These are phyloP conservation scores for Bergia sp. DNA, from an alignment of 92 coral and sea anemone species.

Conservation along the genomic window DNA sequence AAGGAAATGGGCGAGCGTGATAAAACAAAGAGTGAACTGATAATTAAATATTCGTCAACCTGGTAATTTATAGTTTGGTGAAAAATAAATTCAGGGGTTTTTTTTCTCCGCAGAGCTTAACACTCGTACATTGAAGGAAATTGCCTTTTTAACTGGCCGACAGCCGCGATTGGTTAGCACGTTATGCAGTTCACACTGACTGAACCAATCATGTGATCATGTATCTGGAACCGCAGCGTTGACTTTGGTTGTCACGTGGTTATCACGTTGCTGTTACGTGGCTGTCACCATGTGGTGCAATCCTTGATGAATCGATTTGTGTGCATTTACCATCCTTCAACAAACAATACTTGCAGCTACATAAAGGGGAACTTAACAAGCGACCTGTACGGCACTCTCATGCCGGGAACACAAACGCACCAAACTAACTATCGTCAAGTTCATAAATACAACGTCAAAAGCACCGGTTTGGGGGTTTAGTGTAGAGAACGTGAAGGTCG, in stretches of 20 bases:
- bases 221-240: neutral
- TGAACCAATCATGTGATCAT: neutral
- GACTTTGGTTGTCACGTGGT: neutral
- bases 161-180: conserved; percentile 76
- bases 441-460: too few species aligned
- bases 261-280: neutral
- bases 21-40: neutral
- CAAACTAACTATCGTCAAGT: too few species aligned
- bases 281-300: neutral
- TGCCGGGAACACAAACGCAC: too few species aligned
- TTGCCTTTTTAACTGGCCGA: conserved; percentile 77
- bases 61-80: neutral
- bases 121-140: conserved; percentile 68
- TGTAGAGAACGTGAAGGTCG: too few species aligned
- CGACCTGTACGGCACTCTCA: too few species aligned
- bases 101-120: conserved; percentile 57
- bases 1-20: neutral
- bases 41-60: too few species aligned
- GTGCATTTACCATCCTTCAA: too few species aligned
- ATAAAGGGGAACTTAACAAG: too few species aligned
- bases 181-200: conserved; percentile 72
- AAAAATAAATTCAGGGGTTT: neutral
- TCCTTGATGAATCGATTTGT: too few species aligned
- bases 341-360: too few species aligned
- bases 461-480: too few species aligned